A percentile compares a stretch with the other conserved stretches of the same genome.
Evolutionary conservation across 1,140 invertebrate species (phyloP).

Genomic region (Drosophila orosa): DNA sequence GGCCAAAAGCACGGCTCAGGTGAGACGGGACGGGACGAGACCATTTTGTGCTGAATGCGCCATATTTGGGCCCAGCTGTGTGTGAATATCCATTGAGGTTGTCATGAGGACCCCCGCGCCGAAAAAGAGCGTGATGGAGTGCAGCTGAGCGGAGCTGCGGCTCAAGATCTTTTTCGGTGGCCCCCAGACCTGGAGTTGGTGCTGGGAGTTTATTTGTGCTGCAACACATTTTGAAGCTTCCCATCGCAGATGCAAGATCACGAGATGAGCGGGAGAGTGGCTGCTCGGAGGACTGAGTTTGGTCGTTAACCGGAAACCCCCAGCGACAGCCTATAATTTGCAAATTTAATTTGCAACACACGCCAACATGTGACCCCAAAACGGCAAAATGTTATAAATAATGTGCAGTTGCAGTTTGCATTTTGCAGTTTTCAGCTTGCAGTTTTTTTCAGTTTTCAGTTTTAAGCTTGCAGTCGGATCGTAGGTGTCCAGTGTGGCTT

Average conservation of each 20-base stretch:
- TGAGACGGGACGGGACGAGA: conserved; percentile 39
- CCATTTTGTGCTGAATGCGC: conserved; percentile 69
- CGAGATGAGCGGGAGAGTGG: conserved; percentile 33
- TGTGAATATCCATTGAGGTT: conserved; percentile 74
- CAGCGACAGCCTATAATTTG: conserved; percentile 80
- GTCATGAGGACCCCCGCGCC: conserved; percentile 52
- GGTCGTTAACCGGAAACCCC: conserved; percentile 71
- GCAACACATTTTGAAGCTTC: conserved; percentile 63
- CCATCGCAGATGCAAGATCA: conserved; percentile 13
- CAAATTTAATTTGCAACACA: conserved; percentile 82
- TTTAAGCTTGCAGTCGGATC: conserved; percentile 29
- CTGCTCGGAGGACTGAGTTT: conserved; percentile 10
- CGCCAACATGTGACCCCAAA: conserved; percentile 81
- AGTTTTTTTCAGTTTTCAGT: conserved; percentile 25
- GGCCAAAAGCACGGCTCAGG: conserved; percentile 30
- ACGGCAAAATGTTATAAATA: conserved; percentile 78
- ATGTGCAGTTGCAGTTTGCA: conserved; percentile 70
- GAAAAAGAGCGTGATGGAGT: conserved; percentile 69
- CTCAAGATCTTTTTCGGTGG: conserved; percentile 36
- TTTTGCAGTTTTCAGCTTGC: conserved; percentile 35
- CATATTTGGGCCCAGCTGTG: conserved; percentile 65
- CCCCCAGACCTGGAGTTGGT: conserved; percentile 7
- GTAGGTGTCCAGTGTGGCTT: conserved; percentile 79
- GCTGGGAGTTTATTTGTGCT: conserved; percentile 61
- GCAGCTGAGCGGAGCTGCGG: conserved; percentile 50